These are phyloP conservation scores for Pecten maximus DNA, from an alignment of 2,888 invertebrate species.

Conservation along the genomic window DNA sequence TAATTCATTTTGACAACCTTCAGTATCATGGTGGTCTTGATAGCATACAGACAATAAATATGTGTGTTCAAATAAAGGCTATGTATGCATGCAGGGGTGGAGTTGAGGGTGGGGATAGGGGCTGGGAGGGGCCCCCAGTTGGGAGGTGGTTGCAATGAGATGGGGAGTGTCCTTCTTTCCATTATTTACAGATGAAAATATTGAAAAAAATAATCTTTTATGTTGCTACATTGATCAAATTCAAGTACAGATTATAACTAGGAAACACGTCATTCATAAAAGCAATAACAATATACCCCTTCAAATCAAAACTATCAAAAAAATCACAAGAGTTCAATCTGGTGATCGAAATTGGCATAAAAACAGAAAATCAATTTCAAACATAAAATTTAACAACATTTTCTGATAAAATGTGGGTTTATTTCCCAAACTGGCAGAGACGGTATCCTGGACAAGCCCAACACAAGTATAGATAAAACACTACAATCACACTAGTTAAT, in stretches of 20 bases:
- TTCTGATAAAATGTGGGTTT: neutral
- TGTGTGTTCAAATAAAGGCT: neutral
- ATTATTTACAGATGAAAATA: too few species aligned
- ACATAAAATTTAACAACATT: neutral
- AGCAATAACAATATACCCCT: neutral
- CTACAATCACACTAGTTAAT: neutral
- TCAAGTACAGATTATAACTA: neutral
- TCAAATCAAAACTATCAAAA: neutral
- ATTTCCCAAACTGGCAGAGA: neutral
- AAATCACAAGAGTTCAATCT: neutral
- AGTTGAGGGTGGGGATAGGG: neutral
- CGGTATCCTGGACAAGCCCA: neutral
- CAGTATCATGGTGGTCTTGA: neutral
- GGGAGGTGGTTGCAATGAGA: too few species aligned
- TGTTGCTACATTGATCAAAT: too few species aligned
- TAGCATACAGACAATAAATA: neutral
- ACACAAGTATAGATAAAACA: neutral
- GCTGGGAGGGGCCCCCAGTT: too few species aligned
- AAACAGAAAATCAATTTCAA: neutral
- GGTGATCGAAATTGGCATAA: neutral
- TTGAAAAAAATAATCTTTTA: too few species aligned
- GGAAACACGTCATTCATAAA: neutral
- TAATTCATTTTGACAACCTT: neutral
- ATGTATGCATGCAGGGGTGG: too few species aligned
- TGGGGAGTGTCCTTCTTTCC: too few species aligned